Conservation (phyloP, 2,888 invertebrate genomes). For the Pristionchus japonicus region DNA sequence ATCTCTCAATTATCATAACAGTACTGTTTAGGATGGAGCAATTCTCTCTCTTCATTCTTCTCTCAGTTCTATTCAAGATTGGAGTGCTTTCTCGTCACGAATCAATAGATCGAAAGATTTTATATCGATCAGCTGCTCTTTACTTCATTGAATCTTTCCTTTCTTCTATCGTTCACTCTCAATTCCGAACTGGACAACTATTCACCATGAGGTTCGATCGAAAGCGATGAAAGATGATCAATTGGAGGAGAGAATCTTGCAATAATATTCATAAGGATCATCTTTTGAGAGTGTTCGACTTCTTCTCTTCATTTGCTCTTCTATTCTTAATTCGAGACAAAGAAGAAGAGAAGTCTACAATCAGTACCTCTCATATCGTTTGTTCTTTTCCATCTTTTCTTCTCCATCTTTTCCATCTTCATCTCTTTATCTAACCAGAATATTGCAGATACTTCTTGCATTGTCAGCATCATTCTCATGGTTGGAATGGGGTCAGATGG, state of each 20-base stretch:
- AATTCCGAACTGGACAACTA: slow-evolving; percentile 41
- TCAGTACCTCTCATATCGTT: slow-evolving; percentile 2
- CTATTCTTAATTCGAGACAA: background rate
- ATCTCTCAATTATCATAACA: background rate
- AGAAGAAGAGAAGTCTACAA: background rate
- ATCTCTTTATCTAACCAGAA: background rate
- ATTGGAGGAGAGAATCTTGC: background rate
- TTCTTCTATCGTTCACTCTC: slow-evolving; percentile 38
- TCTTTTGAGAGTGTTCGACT: slow-evolving; percentile 40
- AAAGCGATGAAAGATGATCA: background rate
- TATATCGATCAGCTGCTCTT: background rate
- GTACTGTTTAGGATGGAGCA: slow-evolving; percentile 26
- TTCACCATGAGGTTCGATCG: slow-evolving; percentile 15
- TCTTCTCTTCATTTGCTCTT: background rate
- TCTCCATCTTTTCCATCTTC: background rate
- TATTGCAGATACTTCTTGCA: slow-evolving; percentile 63
- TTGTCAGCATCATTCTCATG: slow-evolving; percentile 68
- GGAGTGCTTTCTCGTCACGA: background rate
- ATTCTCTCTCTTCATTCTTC: slow-evolving; percentile 26
- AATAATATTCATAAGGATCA: background rate
- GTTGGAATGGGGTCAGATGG: slow-evolving; percentile 72
- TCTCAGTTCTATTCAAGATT: background rate
- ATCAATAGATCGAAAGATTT: background rate
- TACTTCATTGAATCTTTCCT: slow-evolving; percentile 30
- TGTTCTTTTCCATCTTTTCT: background rate